Evolutionary conservation across 2,888 invertebrate genomes (phyloP).

Genomic region (Aporophyla lueneburgensis): DNA sequence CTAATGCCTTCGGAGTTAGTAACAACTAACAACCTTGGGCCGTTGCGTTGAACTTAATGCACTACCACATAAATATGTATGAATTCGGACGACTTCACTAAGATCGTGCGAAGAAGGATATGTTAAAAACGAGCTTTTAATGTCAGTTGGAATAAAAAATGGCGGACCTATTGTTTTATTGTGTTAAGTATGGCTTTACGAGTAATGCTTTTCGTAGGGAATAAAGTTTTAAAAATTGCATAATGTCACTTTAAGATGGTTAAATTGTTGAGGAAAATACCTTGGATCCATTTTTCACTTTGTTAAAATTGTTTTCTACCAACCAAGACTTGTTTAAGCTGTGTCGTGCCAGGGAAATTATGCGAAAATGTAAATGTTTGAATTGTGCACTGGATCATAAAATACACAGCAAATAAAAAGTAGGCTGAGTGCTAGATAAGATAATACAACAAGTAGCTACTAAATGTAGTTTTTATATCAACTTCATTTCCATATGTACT

Average conservation of each 20-base stretch:
- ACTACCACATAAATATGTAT: conserved; percentile 72
- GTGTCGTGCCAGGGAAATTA: not conserved
- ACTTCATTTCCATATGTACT: conserved; percentile 3
- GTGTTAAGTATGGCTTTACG: conserved; percentile 16
- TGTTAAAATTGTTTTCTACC: not conserved
- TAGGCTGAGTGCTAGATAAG: conserved; percentile 37
- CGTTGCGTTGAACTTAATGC: conserved; percentile 73
- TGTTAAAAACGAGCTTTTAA: conserved; percentile 57
- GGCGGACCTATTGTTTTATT: conserved; percentile 41
- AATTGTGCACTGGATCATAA: conserved; percentile 34
- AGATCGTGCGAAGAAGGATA: conserved; percentile 61
- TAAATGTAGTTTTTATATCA: not conserved
- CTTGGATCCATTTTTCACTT: not conserved
- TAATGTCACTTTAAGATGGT: not conserved
- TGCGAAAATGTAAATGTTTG: conserved; percentile 24
- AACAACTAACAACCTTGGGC: conserved; percentile 71
- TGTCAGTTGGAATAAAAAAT: conserved; percentile 59
- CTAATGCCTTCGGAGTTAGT: conserved; percentile 55
- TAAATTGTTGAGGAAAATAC: not conserved
- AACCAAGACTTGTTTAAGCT: conserved; percentile 4
- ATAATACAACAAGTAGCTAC: conserved; percentile 14
- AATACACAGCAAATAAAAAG: conserved; percentile 22
- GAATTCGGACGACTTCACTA: conserved; percentile 66
- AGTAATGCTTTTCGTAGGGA: conserved; percentile 1
- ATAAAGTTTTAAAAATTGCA: not conserved